A percentile compares a stretch with the other conserved stretches of the same genome.
Evolutionary conservation across 2,888 invertebrate species (phyloP).

Genomic region (Thereva unica): DNA sequence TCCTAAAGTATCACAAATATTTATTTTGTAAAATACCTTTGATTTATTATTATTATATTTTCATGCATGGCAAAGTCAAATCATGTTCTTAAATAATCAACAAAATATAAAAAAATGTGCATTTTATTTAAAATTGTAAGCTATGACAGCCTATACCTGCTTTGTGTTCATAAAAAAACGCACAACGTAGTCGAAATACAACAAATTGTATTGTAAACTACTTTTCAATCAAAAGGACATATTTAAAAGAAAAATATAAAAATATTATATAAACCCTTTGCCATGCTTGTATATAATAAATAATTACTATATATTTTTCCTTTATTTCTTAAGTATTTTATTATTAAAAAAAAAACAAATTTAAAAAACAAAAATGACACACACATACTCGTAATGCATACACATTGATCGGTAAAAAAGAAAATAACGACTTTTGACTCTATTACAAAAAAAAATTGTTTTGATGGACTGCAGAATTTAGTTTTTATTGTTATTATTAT

Average conservation of each 20-base stretch:
- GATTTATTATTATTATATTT: not conserved
- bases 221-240: too few species aligned
- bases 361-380: too few species aligned
- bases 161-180: too few species aligned
- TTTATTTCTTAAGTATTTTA: too few species aligned
- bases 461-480: conserved; percentile 27
- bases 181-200: too few species aligned
- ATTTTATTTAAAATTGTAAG: conserved; percentile 19
- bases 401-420: too few species aligned
- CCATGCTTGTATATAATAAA: conserved; percentile 15
- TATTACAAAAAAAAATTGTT: conserved; percentile 21
- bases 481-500: conserved; percentile 23
- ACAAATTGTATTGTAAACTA: too few species aligned
- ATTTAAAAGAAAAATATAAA: too few species aligned
- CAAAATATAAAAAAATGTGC: conserved; percentile 12
- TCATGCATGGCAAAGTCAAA: conserved; percentile 11
- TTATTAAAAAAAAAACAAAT: too few species aligned
- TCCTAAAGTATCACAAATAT: not conserved
- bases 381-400: conserved; percentile 26
- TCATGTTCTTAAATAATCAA: not conserved
- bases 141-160: not conserved
- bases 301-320: too few species aligned
- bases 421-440: conserved; percentile 23
- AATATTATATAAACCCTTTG: conserved; percentile 5
- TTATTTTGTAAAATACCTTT: conserved; percentile 4